Evolutionary conservation across 2,113 vertebrate species (phyloP).

Genomic region (Equus przewalskii): DNA sequence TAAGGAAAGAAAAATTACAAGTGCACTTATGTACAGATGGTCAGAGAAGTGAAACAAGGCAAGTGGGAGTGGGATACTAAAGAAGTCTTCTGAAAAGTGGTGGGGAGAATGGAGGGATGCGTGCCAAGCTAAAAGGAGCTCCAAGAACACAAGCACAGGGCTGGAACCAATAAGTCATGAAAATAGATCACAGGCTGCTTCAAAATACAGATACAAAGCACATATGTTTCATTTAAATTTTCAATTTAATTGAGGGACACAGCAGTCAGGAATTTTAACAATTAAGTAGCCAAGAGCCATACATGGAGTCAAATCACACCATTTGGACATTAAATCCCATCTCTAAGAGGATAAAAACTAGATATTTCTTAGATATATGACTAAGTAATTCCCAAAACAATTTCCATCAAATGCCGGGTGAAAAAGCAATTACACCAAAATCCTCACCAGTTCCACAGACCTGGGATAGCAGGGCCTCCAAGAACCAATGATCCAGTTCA

Average conservation of each 20-base stretch:
- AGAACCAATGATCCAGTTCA: conserved; percentile 46
- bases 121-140: background rate
- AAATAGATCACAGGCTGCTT: background rate
- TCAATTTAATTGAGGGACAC: conserved; percentile 6
- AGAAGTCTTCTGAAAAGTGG: background rate
- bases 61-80: background rate
- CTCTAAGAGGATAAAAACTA: conserved; percentile 14
- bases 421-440: conserved; percentile 65
- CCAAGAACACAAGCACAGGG: background rate
- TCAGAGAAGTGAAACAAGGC: background rate
- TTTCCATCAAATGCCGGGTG: conserved; percentile 60
- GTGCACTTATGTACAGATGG: background rate
- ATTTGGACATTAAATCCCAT: background rate
- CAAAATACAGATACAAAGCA: background rate
- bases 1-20: background rate
- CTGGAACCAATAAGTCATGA: background rate
- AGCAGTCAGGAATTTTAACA: conserved; percentile 29
- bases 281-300: background rate
- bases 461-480: background rate
- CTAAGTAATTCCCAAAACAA: conserved; percentile 64
- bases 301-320: background rate
- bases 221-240: background rate
- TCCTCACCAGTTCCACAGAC: background rate
- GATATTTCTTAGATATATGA: conserved; percentile 51
- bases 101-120: background rate